Conservation (phyloP, 2,113 vertebrate genomes). For the Ictalurus punctatus region DNA sequence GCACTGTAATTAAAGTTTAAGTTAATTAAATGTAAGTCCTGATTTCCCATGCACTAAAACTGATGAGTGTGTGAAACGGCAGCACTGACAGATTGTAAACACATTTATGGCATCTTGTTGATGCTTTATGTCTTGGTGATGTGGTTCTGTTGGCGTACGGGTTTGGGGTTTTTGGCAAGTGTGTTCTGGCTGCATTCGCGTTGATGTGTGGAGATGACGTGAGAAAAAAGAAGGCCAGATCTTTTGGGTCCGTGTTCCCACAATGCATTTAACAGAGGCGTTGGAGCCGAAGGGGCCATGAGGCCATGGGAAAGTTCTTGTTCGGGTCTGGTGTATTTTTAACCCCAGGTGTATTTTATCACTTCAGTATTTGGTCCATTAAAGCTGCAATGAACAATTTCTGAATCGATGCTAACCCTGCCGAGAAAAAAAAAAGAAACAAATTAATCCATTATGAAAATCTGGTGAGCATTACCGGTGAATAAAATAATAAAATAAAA, state of each 20-base stretch:
- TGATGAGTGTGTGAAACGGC: constrained; percentile 6
- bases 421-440: neutral
- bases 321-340: neutral
- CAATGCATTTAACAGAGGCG: neutral
- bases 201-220: neutral
- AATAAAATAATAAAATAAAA: neutral
- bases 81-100: neutral
- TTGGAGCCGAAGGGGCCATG: neutral
- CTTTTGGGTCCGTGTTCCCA: constrained; percentile 14
- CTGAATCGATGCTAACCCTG: neutral
- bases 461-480: neutral
- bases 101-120: constrained; percentile 30
- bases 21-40: neutral
- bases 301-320: neutral
- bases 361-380: neutral
- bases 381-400: neutral
- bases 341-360: neutral
- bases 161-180: neutral
- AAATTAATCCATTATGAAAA: neutral
- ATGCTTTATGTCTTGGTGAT: constrained; percentile 15
- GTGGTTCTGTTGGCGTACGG: neutral
- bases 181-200: neutral
- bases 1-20: neutral
- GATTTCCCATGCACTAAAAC: constrained; percentile 4
- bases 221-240: neutral